Conservation (phyloP, 2,888 invertebrate genomes). For the Cataglyphis albicans region DNA sequence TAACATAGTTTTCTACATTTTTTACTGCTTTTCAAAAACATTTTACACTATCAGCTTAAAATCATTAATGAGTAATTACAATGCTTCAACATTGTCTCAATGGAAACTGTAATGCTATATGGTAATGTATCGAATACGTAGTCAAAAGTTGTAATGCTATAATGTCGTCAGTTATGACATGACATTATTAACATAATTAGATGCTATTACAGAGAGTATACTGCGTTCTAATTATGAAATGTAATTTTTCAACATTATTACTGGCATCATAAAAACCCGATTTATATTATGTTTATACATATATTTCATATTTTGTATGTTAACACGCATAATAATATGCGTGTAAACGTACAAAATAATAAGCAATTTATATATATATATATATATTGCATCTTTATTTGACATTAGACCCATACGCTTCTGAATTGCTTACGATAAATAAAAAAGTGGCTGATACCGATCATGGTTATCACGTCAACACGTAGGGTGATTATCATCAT, state of each 20-base stretch:
- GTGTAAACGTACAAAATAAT: too few relatives aligned
- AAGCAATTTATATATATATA: not conserved
- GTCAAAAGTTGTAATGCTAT: not conserved
- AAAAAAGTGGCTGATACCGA: not conserved
- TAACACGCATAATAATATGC: too few relatives aligned
- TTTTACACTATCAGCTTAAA: not conserved
- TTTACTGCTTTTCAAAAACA: not conserved
- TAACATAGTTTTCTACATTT: not conserved
- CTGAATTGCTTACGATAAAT: conserved; percentile 4
- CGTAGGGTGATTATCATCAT: conserved; percentile 37
- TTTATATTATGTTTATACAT: not conserved
- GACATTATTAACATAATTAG: not conserved
- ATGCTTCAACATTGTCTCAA: not conserved
- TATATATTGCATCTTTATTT: conserved; percentile 8
- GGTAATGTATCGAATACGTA: not conserved
- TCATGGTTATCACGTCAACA: conserved; percentile 4
- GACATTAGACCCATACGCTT: not conserved
- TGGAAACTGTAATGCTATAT: not conserved
- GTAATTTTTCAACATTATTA: not conserved
- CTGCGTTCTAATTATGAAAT: not conserved
- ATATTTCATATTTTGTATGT: not conserved
- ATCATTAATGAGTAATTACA: not conserved
- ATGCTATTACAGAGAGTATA: not conserved
- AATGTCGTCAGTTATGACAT: not conserved
- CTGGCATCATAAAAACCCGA: not conserved